Evolutionary conservation across 1,140 invertebrate species (phyloP).

Genomic region (Drosophila insularis): DNA sequence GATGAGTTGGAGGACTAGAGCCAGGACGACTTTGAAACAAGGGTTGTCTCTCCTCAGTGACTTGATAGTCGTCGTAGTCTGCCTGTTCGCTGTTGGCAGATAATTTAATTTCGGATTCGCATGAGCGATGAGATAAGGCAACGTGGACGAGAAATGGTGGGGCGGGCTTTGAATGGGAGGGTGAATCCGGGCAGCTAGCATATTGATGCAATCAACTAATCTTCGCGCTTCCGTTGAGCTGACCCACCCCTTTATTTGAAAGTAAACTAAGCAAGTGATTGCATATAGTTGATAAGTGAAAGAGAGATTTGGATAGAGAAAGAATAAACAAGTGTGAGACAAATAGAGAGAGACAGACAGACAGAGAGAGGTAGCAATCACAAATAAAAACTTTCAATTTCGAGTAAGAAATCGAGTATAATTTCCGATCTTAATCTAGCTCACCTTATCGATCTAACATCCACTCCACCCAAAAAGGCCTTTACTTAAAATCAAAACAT

Average conservation of each 20-base stretch:
- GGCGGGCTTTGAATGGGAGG: slow-evolving; percentile 26
- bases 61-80: slow-evolving; percentile 1
- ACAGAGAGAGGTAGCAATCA: slow-evolving; percentile 24
- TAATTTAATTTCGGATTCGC: slow-evolving; percentile 82
- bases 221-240: slow-evolving; percentile 72
- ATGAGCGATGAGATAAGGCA: slow-evolving; percentile 76
- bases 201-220: slow-evolving; percentile 82
- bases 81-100: slow-evolving; percentile 67
- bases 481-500: slow-evolving; percentile 44
- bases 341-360: not conserved
- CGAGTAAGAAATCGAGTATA: slow-evolving; percentile 20
- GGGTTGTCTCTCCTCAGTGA: slow-evolving; percentile 67
- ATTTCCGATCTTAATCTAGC: slow-evolving; percentile 49
- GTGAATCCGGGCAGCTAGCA: slow-evolving; percentile 64
- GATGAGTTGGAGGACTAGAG: slow-evolving; percentile 26
- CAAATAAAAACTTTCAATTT: slow-evolving; percentile 20
- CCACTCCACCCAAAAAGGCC: slow-evolving; percentile 20
- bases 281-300: slow-evolving; percentile 32
- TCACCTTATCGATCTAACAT: slow-evolving; percentile 38
- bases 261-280: slow-evolving; percentile 20
- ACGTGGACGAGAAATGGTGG: slow-evolving; percentile 14
- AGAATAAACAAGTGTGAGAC: not conserved
- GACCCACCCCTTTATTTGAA: slow-evolving; percentile 26
- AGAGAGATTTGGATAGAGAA: not conserved
- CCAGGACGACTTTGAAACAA: slow-evolving; percentile 65